A percentile compares a stretch with the other conserved stretches of the same genome.
These are phyloP conservation scores for Pteronura brasiliensis DNA, from an alignment of 2,113 vertebrate genomes.

Conservation along the genomic window DNA sequence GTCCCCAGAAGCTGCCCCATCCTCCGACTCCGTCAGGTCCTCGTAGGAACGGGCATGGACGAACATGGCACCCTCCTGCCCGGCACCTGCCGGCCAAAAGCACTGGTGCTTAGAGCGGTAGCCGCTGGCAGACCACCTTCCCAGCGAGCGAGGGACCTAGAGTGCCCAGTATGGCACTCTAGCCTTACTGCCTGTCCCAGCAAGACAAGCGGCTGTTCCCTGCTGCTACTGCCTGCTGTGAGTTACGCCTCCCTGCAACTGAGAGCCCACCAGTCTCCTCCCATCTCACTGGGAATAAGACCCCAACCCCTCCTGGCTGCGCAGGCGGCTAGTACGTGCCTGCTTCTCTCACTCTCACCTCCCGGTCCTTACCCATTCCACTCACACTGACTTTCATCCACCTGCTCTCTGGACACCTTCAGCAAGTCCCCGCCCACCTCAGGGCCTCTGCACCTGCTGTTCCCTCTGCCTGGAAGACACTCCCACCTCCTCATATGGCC, in stretches of 20 bases:
- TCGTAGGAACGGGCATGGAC: constrained; percentile 94
- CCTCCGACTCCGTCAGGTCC: constrained; percentile 88
- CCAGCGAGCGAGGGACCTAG: background rate
- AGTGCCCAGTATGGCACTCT: background rate
- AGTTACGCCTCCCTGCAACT: background rate
- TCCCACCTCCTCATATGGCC: no score
- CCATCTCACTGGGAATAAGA: background rate
- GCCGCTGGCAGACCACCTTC: background rate
- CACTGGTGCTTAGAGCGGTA: constrained; percentile 21
- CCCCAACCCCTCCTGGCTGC: background rate
- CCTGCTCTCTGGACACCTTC: background rate
- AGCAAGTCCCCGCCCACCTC: background rate
- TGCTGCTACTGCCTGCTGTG: background rate
- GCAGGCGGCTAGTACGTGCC: background rate
- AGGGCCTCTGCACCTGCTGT: background rate
- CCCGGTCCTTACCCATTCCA: background rate
- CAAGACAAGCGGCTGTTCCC: background rate
- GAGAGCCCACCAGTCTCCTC: background rate
- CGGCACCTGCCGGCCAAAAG: constrained; percentile 87
- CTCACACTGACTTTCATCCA: background rate
- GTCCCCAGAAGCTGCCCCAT: constrained; percentile 19
- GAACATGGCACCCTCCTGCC: constrained; percentile 94
- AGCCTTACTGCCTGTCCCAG: background rate
- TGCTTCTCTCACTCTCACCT: background rate
- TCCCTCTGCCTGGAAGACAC: background rate